Evolutionary conservation across 2,888 invertebrate genomes (phyloP), one percentile per base, ranked within the genome.

Genomic region (Chymomyza caudatula): DNA sequence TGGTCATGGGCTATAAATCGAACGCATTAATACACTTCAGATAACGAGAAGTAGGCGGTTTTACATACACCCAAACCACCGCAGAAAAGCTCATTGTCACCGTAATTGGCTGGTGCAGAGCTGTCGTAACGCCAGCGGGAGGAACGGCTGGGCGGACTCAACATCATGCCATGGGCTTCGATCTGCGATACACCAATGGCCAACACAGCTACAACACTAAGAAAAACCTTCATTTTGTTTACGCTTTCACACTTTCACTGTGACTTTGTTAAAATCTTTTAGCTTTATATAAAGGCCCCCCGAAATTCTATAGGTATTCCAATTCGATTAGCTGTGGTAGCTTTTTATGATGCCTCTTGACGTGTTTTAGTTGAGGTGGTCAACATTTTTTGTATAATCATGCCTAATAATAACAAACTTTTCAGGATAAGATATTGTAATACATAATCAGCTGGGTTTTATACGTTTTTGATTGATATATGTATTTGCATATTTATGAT

Each of bases 81-180:
- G 78, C 93, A 93, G 79, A 88, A 92, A 23, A 91, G 88, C 47
- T 88, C 91, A 72, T 92, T 92, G 80, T 93, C 93, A 62, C 92
- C 88, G 73, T 90, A 93, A 85, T 93, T 92, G 1, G 71, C 71
- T 0, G 92, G 91, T 0, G 92, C 92, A 0, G 88, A 69, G 25
- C 87, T 86, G 65, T 92, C 91, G 61, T 80, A 88, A 51, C 92
- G 90, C 92, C 93, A 93, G 42, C 92, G 90, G 17, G 92, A 92
- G 22, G 91, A 91, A 53, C 93, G 89, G 67, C 91, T 91, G 0
- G 92, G 90, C 0, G 93, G 93, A 23, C 91, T 90, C 76, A 92
- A 69, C 79, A 93, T 85, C 90, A 91, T 92, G 4, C 92, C 93
- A 83, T 93, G 93, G 4, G 91, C 91, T 55, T 78, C 67, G 56